Evolutionary conservation across 1,140 invertebrate genomes (phyloP).

Genomic region (Scylla paramamosain): DNA sequence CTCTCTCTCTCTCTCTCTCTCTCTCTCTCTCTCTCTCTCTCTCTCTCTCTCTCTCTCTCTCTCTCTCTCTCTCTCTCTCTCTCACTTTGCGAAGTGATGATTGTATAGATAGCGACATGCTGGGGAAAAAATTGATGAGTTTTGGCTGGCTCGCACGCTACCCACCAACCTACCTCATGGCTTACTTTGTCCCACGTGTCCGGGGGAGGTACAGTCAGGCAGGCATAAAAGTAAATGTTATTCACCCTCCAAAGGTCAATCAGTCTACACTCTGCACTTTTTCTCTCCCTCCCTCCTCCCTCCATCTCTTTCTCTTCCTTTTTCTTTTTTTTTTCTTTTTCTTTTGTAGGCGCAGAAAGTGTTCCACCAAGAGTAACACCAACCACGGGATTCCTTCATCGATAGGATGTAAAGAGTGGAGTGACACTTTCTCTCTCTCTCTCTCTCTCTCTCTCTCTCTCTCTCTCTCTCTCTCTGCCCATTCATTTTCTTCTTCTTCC

Average conservation of each 20-base stretch:
- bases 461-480: conserved; percentile 24
- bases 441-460: conserved; percentile 45
- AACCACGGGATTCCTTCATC: no score
- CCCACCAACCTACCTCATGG: background rate
- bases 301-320: no score
- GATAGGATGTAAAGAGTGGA: no score
- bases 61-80: background rate
- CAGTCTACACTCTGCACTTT: background rate
- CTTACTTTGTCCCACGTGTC: background rate
- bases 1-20: background rate
- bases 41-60: background rate
- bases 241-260: background rate
- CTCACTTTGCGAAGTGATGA: no score
- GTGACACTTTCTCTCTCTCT: background rate
- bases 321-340: no score
- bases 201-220: background rate
- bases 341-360: no score
- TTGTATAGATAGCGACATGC: no score
- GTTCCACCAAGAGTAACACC: no score
- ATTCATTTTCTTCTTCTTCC: background rate
- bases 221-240: conserved; percentile 1
- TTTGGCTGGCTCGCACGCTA: background rate
- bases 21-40: background rate
- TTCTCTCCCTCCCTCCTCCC: no score
- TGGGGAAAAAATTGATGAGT: background rate